Percentiles rank a stretch among this genome's conserved stretches.
phyloP scores from a whole-genome alignment of 2,888 invertebrate genomes.

The Himalopsyche tibetana region DNA sequence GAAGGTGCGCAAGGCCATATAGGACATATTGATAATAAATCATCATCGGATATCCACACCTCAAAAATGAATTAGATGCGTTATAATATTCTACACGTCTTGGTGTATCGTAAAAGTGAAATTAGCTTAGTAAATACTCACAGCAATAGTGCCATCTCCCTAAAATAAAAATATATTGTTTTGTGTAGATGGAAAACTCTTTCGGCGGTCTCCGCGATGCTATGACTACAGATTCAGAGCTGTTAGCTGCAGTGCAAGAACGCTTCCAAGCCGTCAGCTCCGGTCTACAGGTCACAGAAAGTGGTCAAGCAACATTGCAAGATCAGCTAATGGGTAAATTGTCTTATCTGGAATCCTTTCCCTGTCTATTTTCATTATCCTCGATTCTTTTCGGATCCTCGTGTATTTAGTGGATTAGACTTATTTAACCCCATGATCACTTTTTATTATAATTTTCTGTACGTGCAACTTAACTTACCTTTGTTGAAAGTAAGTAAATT shows the following conservation, averaged over 20 bases:
- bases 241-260: constrained; percentile 84
- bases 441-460: no score
- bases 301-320: constrained; percentile 89
- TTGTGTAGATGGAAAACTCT: constrained; percentile 76
- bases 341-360: background rate
- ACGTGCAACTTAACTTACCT: no score
- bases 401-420: background rate
- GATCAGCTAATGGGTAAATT: constrained; percentile 89
- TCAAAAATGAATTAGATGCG: no score
- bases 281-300: constrained; percentile 88
- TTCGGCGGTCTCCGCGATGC: constrained; percentile 83
- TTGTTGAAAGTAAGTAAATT: no score
- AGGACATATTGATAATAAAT: no score
- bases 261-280: constrained; percentile 89
- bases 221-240: constrained; percentile 81
- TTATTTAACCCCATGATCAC: no score
- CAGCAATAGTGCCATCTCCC: no score
- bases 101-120: no score
- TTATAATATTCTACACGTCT: no score
- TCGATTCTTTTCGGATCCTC: background rate
- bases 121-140: no score
- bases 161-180: background rate
- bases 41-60: no score
- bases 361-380: constrained; percentile 19
- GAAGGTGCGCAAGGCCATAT: no score